These are phyloP conservation scores for Pseudocheirus occidentalis DNA, from an alignment of 2,797 vertebrate species.

Conservation along the genomic window DNA sequence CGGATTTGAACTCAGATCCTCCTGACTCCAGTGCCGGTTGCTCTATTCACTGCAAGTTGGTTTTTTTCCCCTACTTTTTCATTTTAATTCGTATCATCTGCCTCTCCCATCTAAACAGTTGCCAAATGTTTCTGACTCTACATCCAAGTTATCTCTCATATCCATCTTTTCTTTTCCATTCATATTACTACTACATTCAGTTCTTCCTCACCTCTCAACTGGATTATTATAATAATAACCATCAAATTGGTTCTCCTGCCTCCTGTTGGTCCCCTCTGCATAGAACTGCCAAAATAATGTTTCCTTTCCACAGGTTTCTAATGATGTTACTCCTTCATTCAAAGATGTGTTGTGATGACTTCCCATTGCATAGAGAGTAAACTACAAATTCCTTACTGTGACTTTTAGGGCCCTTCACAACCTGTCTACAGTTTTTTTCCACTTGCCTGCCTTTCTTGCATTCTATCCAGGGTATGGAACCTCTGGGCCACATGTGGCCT, in stretches of 20 bases:
- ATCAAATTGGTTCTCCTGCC: neutral
- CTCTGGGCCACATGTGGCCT: too few species aligned
- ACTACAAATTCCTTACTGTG: neutral
- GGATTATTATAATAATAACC: neutral
- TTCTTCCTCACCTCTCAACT: neutral
- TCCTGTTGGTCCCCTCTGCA: neutral
- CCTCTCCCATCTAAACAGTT: neutral
- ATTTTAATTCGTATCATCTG: neutral
- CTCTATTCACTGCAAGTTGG: too few species aligned
- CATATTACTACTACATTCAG: neutral
- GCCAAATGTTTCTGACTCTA: neutral
- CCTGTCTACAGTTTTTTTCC: neutral
- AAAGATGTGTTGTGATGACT: neutral
- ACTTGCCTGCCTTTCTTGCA: too few species aligned
- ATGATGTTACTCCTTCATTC: neutral
- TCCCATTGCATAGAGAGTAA: neutral
- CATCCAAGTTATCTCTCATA: neutral
- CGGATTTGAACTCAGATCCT: too few species aligned
- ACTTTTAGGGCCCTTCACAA: neutral
- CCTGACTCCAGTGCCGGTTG: too few species aligned
- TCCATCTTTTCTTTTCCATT: neutral
- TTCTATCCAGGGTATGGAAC: too few species aligned
- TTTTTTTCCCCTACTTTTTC: neutral
- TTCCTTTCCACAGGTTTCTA: neutral
- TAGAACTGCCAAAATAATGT: neutral